These are phyloP conservation scores for Chromobotia macracanthus DNA, from an alignment of 2,797 vertebrate species.

Conservation along the genomic window DNA sequence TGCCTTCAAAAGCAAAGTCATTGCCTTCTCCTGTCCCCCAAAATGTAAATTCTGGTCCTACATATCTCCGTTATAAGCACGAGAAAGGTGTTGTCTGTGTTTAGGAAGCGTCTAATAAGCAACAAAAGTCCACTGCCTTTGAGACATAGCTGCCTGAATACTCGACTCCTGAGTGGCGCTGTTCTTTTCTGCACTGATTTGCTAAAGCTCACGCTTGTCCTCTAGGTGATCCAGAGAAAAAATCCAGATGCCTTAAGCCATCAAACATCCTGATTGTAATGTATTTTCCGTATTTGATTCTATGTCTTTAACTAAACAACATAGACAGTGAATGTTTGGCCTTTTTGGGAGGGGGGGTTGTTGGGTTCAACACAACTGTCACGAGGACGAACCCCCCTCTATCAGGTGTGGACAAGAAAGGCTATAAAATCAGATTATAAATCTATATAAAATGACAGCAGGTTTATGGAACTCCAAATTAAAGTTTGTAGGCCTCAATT, in stretches of 20 bases:
- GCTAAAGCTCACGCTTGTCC: slow-evolving; percentile 60
- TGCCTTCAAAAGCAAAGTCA: slow-evolving; percentile 31
- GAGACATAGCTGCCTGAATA: slow-evolving; percentile 34
- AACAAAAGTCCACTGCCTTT: slow-evolving; percentile 47
- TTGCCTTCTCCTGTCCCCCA: slow-evolving; percentile 12
- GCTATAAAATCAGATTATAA: slow-evolving; percentile 3
- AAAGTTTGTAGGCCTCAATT: neutral
- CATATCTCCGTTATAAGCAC: slow-evolving; percentile 4
- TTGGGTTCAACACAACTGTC: neutral
- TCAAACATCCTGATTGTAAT: neutral
- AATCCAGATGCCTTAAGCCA: slow-evolving; percentile 19
- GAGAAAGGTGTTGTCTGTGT: neutral
- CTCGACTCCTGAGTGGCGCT: slow-evolving; percentile 39
- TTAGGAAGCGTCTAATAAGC: neutral
- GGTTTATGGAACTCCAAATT: neutral
- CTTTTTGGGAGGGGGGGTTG: too few relatives aligned
- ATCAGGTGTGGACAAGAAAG: slow-evolving; percentile 41
- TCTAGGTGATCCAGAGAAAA: slow-evolving; percentile 45
- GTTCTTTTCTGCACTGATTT: slow-evolving; percentile 58
- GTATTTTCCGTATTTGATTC: slow-evolving; percentile 7
- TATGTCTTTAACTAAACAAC: slow-evolving; percentile 4
- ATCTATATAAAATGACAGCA: neutral
- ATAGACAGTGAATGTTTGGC: slow-evolving; percentile 23
- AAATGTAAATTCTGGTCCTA: neutral
- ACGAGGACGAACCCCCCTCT: slow-evolving; percentile 13